Base-by-base conservation (phyloP, 2,797 vertebrate genomes). In the Characodon lateralis region DNA sequence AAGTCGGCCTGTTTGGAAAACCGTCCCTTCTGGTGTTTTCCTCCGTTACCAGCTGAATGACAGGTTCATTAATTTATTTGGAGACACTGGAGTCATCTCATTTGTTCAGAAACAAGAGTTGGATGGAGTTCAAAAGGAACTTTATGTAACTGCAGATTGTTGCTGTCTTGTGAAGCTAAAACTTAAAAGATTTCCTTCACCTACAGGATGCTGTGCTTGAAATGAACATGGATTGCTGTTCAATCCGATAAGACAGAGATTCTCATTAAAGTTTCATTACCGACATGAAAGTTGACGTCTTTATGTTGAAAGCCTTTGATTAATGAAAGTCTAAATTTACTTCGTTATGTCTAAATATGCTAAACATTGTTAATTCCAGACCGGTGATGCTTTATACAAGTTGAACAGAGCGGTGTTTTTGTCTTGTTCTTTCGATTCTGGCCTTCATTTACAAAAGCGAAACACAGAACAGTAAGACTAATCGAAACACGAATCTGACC, bases 401-500 rank as follows among this genome's bases (percentile, higher is more conserved):
- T 58, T 35, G 77, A 77, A 85, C 58, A 56, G 46, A 77, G 59
- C 55, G 59, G 41, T 71, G 72, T 28, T 20, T 81, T 79, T 76
- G 35, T 2, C 31, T 35, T 35, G 31, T 35, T 35, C 2, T 35
- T 35, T 35, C 31, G 3, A 35, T 35, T 35, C 31, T 35, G 76
- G 81, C 76, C 80, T 81, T 78, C 35, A 1, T 81, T 82, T 77
- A 46, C 81, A 41, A 77, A 74, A 69, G 81, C 86, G 68, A 83
- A 76, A 46, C 1, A 2, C 70, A 28, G 51, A 59, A 80, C 76
- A 79, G 70, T 61, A 77, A 26, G 56, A 35, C 58, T 71, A 76
- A 84, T 90, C 80, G 50, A 82, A 84, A 78, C 80, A 76, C 59
- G 71, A 83, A 82, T 83, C 84, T 87, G 86, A 88, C 88, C 90